Base-by-base conservation (phyloP, 2,113 vertebrate genomes). In the Procavia capensis region DNA sequence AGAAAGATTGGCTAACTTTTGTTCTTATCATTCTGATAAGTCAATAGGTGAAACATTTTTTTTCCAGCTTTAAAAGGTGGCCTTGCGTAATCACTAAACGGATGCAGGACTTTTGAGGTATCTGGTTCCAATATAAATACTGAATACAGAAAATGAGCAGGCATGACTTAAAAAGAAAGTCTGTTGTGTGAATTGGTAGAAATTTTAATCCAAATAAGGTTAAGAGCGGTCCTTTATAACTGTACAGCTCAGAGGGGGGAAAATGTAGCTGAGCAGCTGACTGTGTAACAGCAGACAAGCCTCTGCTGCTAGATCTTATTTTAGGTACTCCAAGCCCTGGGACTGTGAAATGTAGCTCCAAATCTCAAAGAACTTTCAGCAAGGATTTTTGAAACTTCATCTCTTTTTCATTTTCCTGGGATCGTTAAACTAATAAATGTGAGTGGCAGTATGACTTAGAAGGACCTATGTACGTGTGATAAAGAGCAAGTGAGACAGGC, bases 191-290 rank as follows among this genome's bases (percentile, higher is more conserved):
- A 94, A 85, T 96, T 96, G 88, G 57, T 96, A 95, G 96, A 96
- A 97, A 98, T 34, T 97, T 98, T 97, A 98, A 98, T 97, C 98
- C 98, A 98, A 99, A 99, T 98, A 99, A 98, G 99, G 98, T 81
- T 92, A 97, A 61, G 86, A 97, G 92, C 88, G 90, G 96, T 82
- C 94, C 92, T 98, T 98, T 97, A 82, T 92, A 85, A 96, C 20
- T 29, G 85, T 95, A 97, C 90, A 93, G 95, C 97, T 95, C 94
- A 95, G 96, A 96, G 96, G 27, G 70, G 70, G 96, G 97, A 98
- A 98, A 98, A 98, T 98, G 98, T 90, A 96, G 80, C 95, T 96
- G 95, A 97, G 89, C 85, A 91, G 85, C 96, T 98, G 97, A 98
- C 98, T 98, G 96, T 97, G 97, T 82, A 98, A 98, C 98, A 98